Evolutionary conservation across 2,113 vertebrate species (phyloP).

Genomic region (Limnothrissa miodon): DNA sequence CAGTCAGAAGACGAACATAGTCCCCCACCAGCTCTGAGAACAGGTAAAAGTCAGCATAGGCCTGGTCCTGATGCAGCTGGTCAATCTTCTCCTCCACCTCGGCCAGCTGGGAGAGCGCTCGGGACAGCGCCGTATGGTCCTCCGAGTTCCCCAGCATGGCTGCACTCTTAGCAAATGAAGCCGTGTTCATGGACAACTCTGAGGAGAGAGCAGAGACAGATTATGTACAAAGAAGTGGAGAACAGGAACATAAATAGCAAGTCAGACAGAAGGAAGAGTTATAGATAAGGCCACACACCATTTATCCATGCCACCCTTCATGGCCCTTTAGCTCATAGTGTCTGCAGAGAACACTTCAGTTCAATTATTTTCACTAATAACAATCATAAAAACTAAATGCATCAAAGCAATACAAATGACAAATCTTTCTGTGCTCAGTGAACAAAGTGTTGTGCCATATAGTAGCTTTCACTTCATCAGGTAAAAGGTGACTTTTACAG

Average conservation of each 20-base stretch:
- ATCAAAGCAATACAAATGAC: too few relatives aligned
- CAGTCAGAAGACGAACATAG: conserved; percentile 91
- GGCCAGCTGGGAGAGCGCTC: conserved; percentile 96
- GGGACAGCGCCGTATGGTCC: conserved; percentile 94
- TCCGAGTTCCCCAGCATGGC: conserved; percentile 98
- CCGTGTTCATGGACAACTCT: conserved; percentile 95
- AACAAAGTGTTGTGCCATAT: too few relatives aligned
- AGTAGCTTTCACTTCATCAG: too few relatives aligned
- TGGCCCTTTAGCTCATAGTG: too few relatives aligned
- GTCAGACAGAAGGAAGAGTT: background rate
- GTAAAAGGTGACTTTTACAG: too few relatives aligned
- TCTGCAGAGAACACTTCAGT: too few relatives aligned
- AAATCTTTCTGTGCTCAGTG: too few relatives aligned
- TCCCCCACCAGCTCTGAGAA: conserved; percentile 95
- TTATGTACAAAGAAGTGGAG: background rate
- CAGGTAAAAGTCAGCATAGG: conserved; percentile 91
- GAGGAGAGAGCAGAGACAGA: conserved; percentile 13
- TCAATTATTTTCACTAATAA: too few relatives aligned
- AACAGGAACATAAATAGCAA: background rate
- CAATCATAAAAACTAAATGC: too few relatives aligned
- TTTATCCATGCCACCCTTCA: too few relatives aligned
- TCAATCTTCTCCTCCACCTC: conserved; percentile 99
- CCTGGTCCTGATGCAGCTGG: conserved; percentile 94
- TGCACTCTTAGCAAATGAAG: conserved; percentile 93
- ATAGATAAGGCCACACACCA: too few relatives aligned